Percentiles rank a stretch among this genome's conserved stretches.
Conservation (phyloP, 2,113 vertebrate genomes). For the Taurulus bubalis region DNA sequence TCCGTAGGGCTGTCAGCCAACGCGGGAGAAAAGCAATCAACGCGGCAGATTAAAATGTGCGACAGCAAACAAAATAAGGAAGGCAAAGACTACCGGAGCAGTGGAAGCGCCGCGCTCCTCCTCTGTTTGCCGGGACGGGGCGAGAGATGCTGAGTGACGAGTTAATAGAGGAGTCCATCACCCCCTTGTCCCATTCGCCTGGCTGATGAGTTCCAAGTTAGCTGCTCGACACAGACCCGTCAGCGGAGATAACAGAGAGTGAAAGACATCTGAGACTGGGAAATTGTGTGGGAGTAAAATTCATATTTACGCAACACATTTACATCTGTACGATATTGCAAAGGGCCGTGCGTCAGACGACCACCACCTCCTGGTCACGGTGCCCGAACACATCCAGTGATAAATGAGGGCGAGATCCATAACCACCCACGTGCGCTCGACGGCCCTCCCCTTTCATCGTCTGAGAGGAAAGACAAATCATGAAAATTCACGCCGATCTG, state of each 20-base stretch:
- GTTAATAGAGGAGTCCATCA: conserved; percentile 65
- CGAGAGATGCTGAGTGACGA: conserved; percentile 57
- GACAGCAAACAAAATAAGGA: conserved; percentile 68
- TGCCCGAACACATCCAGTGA: conserved; percentile 37
- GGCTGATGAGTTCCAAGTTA: conserved; percentile 1
- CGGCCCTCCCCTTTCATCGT: conserved; percentile 45
- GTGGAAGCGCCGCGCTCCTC: not conserved
- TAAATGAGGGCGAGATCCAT: conserved; percentile 34
- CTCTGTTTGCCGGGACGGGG: conserved; percentile 34
- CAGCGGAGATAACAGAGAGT: conserved; percentile 1
- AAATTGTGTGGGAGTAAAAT: not conserved
- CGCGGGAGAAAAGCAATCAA: conserved; percentile 71
- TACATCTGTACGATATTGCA: not conserved
- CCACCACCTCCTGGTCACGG: not conserved
- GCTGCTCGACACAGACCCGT: conserved; percentile 1
- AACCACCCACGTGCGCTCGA: conserved; percentile 58
- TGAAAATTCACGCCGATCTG: conserved; percentile 69
- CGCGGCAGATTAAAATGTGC: conserved; percentile 62
- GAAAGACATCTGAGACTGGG: conserved; percentile 1
- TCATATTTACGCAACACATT: not conserved
- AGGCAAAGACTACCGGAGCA: conserved; percentile 45
- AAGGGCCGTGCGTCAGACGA: not conserved
- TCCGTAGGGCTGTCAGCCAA: conserved; percentile 60
- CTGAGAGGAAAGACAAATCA: conserved; percentile 20
- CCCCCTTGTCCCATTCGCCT: conserved; percentile 12